A percentile compares a stretch with the other conserved stretches of the same genome.
Evolutionary conservation across 2,888 invertebrate genomes (phyloP).

Genomic region (Oscheius sp.): DNA sequence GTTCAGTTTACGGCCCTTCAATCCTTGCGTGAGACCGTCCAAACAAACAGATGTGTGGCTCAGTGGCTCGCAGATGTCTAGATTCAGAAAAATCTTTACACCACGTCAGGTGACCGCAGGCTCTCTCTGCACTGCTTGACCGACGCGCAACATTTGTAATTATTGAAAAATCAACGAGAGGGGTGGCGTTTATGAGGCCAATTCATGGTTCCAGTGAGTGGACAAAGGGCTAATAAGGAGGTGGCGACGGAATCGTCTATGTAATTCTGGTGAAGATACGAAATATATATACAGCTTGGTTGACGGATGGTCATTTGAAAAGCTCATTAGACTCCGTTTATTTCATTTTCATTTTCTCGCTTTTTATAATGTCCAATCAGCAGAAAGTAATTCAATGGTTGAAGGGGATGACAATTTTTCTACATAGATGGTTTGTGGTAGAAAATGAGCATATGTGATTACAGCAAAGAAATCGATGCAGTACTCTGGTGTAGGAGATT

Average conservation of each 20-base stretch:
- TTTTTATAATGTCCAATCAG: too few relatives aligned
- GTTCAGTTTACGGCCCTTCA: constrained; percentile 12
- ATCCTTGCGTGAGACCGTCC: constrained; percentile 23
- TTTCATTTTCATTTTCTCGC: too few relatives aligned
- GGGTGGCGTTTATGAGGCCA: neutral
- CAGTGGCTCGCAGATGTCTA: neutral
- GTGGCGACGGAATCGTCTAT: neutral
- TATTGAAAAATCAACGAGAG: neutral
- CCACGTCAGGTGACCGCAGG: neutral
- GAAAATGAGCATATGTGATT: too few relatives aligned
- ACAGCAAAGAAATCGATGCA: too few relatives aligned
- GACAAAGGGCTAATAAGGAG: neutral
- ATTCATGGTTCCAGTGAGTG: neutral
- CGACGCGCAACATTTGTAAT: too few relatives aligned
- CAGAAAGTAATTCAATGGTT: too few relatives aligned
- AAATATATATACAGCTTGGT: too few relatives aligned
- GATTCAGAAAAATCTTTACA: neutral
- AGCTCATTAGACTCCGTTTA: too few relatives aligned
- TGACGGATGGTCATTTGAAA: too few relatives aligned
- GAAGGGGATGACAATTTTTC: too few relatives aligned
- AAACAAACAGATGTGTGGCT: constrained; percentile 20
- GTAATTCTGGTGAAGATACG: neutral
- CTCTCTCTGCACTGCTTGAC: neutral
- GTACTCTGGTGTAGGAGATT: too few relatives aligned
- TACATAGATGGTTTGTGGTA: too few relatives aligned